These are phyloP conservation scores for Amphiduros pacificus DNA, from an alignment of 2,888 invertebrate species.

Conservation along the genomic window DNA sequence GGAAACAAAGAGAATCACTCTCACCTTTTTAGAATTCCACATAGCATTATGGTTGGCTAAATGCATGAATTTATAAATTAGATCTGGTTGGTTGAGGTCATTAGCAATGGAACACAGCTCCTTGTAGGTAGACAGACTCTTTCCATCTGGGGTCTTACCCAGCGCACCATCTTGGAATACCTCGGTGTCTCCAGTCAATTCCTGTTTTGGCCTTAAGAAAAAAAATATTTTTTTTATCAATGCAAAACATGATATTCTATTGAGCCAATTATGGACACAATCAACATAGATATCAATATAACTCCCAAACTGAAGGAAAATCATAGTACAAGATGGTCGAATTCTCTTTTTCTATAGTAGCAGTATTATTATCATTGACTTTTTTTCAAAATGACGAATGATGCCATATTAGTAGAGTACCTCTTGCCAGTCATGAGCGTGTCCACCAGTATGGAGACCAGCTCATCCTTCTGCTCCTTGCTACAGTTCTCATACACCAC, in stretches of 20 bases:
- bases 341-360: not conserved
- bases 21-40: constrained; percentile 88
- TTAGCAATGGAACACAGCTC: constrained; percentile 91
- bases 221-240: not conserved
- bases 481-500: constrained; percentile 83
- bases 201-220: constrained; percentile 43
- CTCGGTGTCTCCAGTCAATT: constrained; percentile 80
- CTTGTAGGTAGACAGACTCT: constrained; percentile 86
- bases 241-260: no score
- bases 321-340: not conserved
- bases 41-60: constrained; percentile 90
- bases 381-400: not conserved
- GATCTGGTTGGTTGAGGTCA: constrained; percentile 91
- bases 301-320: no score
- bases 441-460: constrained; percentile 78
- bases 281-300: no score
- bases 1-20: not conserved
- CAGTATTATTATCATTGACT: not conserved
- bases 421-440: constrained; percentile 78
- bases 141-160: constrained; percentile 86
- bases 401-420: constrained; percentile 23
- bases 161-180: constrained; percentile 86
- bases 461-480: constrained; percentile 70
- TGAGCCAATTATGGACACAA: no score
- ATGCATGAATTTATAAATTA: constrained; percentile 95